Conservation (phyloP, 2,888 invertebrate species). For the Thera britannica region DNA sequence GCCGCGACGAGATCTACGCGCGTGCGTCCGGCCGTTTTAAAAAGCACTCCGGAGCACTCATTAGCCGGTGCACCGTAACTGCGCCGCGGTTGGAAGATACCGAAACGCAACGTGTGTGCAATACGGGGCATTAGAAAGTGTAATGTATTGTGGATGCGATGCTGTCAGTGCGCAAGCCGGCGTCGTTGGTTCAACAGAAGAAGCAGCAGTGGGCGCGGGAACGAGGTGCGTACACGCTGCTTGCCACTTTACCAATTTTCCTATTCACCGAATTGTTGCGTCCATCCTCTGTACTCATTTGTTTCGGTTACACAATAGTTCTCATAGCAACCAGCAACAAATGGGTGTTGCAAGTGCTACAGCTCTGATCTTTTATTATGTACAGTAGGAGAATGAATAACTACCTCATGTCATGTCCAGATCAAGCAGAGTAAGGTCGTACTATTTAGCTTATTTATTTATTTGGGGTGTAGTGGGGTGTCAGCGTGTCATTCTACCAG, state of each 20-base stretch:
- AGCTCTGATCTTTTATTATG: not conserved
- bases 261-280: slow-evolving; percentile 34
- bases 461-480: too few relatives aligned
- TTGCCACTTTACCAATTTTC: slow-evolving; percentile 27
- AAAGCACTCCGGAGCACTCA: slow-evolving; percentile 70
- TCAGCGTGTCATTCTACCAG: too few relatives aligned
- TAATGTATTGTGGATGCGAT: slow-evolving; percentile 79
- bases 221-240: slow-evolving; percentile 87
- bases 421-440: too few relatives aligned
- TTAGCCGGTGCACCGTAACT: slow-evolving; percentile 80
- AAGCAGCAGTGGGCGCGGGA: slow-evolving; percentile 97
- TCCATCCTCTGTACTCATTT: slow-evolving; percentile 28
- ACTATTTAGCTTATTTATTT: too few relatives aligned
- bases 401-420: not conserved
- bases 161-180: slow-evolving; percentile 81
- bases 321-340: not conserved
- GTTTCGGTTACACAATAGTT: slow-evolving; percentile 16
- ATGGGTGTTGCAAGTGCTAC: not conserved
- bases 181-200: slow-evolving; percentile 93
- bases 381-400: not conserved
- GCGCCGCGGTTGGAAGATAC: slow-evolving; percentile 67
- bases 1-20: slow-evolving; percentile 59
- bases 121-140: slow-evolving; percentile 80
- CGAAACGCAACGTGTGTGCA: slow-evolving; percentile 75
- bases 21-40: slow-evolving; percentile 71